phyloP scores from a whole-genome alignment of 1,140 invertebrate genomes.

The Geopemphigus sp. region DNA sequence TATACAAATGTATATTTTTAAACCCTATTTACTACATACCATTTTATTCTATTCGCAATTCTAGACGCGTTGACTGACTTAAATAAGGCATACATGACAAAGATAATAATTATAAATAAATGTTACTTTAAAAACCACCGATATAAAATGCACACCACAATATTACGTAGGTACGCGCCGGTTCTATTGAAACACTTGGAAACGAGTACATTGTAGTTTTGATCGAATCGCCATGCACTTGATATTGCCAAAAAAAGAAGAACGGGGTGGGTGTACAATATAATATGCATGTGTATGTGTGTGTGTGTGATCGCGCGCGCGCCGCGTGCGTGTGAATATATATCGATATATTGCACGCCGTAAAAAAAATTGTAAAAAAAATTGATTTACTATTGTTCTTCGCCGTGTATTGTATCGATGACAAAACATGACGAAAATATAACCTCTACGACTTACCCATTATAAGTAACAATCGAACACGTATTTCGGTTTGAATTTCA shows the following conservation, averaged over 20 bases:
- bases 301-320: background rate
- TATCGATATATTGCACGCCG: too few relatives aligned
- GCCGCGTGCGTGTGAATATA: background rate
- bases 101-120: background rate
- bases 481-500: background rate
- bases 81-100: background rate
- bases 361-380: slow-evolving; percentile 19
- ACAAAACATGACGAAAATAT: background rate
- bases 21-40: background rate
- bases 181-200: slow-evolving; percentile 4
- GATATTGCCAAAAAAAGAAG: background rate
- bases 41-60: background rate
- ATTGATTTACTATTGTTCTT: slow-evolving; percentile 17
- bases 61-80: too few relatives aligned
- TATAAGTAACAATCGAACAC: background rate
- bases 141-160: slow-evolving; percentile 10
- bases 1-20: background rate
- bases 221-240: slow-evolving; percentile 6
- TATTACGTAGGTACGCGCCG: background rate
- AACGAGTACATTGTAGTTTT: slow-evolving; percentile 1
- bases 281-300: too few relatives aligned
- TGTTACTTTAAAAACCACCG: background rate
- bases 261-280: too few relatives aligned
- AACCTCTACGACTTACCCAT: background rate
- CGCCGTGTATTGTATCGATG: background rate